Conservation (phyloP, 2,113 vertebrate species). For the Arizona elegans region DNA sequence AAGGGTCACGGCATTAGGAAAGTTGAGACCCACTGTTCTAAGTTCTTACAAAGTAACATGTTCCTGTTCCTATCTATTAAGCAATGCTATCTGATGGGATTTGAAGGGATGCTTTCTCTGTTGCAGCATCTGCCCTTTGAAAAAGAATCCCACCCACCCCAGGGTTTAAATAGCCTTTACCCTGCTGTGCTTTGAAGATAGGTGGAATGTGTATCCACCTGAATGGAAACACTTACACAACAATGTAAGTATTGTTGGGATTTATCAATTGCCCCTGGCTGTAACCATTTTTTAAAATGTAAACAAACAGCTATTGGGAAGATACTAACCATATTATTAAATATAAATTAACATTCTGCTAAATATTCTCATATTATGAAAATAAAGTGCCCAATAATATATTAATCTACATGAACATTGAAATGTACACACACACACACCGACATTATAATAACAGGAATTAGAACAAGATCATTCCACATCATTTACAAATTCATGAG, state of each 20-base stretch:
- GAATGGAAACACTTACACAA: not conserved
- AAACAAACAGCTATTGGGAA: not conserved
- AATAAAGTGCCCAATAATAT: conserved; percentile 76
- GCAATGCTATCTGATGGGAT: not conserved
- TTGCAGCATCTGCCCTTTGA: not conserved
- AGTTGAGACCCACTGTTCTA: too few relatives aligned
- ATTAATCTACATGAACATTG: conserved; percentile 77
- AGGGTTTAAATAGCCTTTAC: not conserved
- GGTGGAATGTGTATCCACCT: not conserved
- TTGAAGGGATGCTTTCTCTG: not conserved
- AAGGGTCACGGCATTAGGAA: too few relatives aligned
- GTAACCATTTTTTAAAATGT: not conserved
- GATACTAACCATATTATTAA: conserved; percentile 3
- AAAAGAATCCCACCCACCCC: not conserved
- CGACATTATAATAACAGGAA: conserved; percentile 80
- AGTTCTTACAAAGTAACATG: not conserved
- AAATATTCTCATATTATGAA: not conserved
- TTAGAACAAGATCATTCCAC: conserved; percentile 82
- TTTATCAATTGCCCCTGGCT: not conserved
- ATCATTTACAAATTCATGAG: conserved; percentile 90
- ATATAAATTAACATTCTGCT: conserved; percentile 44
- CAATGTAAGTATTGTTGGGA: not conserved
- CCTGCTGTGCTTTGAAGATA: not conserved
- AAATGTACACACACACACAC: conserved; percentile 74
- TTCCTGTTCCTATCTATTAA: not conserved